Conservation (phyloP, 2,888 invertebrate species). For the Omphaloscelis lunosa region DNA sequence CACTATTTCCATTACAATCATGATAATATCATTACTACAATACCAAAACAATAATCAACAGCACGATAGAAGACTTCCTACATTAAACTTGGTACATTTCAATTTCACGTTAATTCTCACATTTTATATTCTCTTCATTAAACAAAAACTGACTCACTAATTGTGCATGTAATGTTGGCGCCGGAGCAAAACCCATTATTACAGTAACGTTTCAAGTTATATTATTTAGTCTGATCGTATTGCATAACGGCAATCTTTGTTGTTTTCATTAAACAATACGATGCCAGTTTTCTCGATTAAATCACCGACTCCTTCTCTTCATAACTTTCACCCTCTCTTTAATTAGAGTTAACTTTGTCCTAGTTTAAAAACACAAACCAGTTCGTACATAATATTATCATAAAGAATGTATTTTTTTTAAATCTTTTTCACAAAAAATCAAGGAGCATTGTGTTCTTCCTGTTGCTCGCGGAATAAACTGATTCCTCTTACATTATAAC, state of each 20-base stretch:
- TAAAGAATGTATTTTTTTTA: constrained; percentile 39
- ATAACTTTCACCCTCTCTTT: constrained; percentile 42
- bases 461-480: constrained; percentile 57
- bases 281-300: constrained; percentile 19
- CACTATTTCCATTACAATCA: background rate
- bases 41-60: background rate
- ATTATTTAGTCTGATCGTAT: constrained; percentile 37
- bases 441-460: constrained; percentile 40
- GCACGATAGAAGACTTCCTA: background rate
- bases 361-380: constrained; percentile 36
- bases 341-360: constrained; percentile 40
- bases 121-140: constrained; percentile 40
- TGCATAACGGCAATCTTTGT: constrained; percentile 21
- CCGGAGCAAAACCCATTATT: constrained; percentile 39
- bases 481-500: constrained; percentile 62
- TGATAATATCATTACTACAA: background rate
- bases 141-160: constrained; percentile 42
- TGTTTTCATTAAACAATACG: constrained; percentile 16
- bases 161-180: constrained; percentile 55
- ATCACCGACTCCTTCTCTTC: constrained; percentile 12
- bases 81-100: constrained; percentile 15
- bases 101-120: constrained; percentile 10
- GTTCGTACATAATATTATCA: constrained; percentile 44
- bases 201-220: constrained; percentile 39
- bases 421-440: constrained; percentile 1